These are phyloP conservation scores for Anguilla megastoma DNA, from an alignment of 2,797 vertebrate genomes.

Conservation along the genomic window DNA sequence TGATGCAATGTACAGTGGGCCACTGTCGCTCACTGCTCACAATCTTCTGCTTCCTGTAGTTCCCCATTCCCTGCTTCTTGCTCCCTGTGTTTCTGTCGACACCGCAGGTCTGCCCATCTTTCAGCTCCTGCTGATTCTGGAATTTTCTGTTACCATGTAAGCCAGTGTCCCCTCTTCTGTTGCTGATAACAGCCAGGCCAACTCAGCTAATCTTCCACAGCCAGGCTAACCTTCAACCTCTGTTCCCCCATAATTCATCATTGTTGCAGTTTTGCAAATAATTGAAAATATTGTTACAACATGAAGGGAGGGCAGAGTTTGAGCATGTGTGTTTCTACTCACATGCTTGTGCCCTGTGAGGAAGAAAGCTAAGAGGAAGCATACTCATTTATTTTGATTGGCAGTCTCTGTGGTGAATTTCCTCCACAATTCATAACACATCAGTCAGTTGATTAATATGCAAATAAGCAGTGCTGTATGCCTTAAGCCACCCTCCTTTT, in stretches of 20 bases:
- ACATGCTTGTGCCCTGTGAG: background rate
- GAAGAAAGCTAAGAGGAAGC: background rate
- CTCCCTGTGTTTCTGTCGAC: background rate
- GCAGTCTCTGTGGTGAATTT: background rate
- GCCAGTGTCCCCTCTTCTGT: background rate
- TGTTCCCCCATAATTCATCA: background rate
- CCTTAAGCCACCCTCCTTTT: background rate
- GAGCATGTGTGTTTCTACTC: background rate
- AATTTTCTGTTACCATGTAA: background rate
- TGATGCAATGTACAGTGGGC: background rate
- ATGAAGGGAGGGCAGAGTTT: background rate
- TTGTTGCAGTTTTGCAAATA: background rate
- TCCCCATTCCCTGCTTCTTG: background rate
- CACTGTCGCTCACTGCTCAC: no score
- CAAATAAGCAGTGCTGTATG: background rate
- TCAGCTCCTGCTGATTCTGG: constrained; percentile 33
- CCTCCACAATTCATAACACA: background rate
- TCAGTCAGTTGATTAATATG: background rate
- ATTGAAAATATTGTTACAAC: background rate
- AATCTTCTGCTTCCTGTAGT: background rate
- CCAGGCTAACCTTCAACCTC: background rate
- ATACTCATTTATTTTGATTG: background rate
- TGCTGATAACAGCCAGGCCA: constrained; percentile 4
- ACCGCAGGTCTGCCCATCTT: background rate
- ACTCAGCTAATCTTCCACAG: background rate